phyloP scores from a whole-genome alignment of 2,888 invertebrate species.

The Lasioglossum marginatum region DNA sequence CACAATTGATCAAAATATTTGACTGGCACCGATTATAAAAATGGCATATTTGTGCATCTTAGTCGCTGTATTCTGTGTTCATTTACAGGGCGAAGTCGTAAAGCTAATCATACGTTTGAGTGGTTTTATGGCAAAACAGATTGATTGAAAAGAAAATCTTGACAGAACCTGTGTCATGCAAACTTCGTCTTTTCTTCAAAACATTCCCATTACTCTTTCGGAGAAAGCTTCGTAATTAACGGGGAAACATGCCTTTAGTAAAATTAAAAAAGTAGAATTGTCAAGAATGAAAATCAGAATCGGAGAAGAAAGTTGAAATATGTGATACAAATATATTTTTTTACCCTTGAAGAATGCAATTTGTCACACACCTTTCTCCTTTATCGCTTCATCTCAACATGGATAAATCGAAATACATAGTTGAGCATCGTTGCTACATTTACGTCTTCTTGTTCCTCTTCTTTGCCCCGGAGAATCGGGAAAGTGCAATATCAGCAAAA shows the following conservation, averaged over 20 bases:
- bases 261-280: background rate
- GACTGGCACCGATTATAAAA: background rate
- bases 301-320: background rate
- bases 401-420: conserved; percentile 1
- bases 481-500: background rate
- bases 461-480: background rate
- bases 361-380: conserved; percentile 23
- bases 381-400: conserved; percentile 1
- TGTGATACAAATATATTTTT: background rate
- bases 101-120: background rate
- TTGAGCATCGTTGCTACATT: background rate
- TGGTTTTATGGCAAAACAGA: background rate
- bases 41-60: background rate
- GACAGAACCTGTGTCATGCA: background rate
- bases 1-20: background rate
- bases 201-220: conserved; percentile 14
- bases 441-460: background rate
- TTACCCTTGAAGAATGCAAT: background rate
- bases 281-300: background rate
- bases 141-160: background rate
- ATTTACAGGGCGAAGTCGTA: background rate
- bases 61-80: background rate
- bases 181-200: conserved; percentile 5
- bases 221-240: conserved; percentile 38
- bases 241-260: background rate